Conservation (phyloP, 2,888 invertebrate genomes). For the Latrodectus elegans region DNA sequence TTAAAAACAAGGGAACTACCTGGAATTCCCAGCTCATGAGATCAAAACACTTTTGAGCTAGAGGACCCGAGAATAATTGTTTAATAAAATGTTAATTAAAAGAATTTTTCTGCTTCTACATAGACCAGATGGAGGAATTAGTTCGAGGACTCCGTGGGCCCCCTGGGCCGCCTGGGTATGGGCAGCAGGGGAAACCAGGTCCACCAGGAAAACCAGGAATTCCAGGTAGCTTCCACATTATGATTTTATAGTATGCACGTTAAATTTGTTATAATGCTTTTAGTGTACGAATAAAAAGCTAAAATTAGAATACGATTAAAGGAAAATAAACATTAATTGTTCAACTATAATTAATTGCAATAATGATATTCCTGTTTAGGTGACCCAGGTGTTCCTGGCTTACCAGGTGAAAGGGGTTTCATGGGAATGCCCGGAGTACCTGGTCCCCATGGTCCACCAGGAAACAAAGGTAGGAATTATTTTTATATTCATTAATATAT, state of each 20-base stretch:
- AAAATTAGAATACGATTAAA: background rate
- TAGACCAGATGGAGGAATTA: slow-evolving; percentile 85
- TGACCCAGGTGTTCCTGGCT: slow-evolving; percentile 81
- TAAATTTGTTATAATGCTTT: slow-evolving; percentile 7
- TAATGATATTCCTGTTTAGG: slow-evolving; percentile 75
- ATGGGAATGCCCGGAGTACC: slow-evolving; percentile 78
- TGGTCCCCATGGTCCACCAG: slow-evolving; percentile 78
- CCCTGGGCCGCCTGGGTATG: slow-evolving; percentile 81
- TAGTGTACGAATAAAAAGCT: no score
- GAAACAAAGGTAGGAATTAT: slow-evolving; percentile 77
- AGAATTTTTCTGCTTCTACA: slow-evolving; percentile 62
- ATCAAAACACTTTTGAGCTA: background rate
- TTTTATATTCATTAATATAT: no score
- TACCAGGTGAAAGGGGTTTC: slow-evolving; percentile 81
- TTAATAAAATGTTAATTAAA: slow-evolving; percentile 14
- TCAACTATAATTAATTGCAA: background rate
- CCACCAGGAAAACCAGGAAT: slow-evolving; percentile 77
- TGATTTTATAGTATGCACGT: slow-evolving; percentile 72
- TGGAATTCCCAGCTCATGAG: slow-evolving; percentile 32
- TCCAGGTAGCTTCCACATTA: slow-evolving; percentile 67
- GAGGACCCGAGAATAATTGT: slow-evolving; percentile 26
- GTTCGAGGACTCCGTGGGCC: slow-evolving; percentile 80
- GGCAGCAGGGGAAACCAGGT: slow-evolving; percentile 82
- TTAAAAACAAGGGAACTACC: slow-evolving; percentile 49
- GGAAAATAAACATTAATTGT: background rate